Percentiles rank a stretch among this genome's conserved stretches.
Conservation (phyloP, 2,113 vertebrate genomes). For the Brachirus orientalis region DNA sequence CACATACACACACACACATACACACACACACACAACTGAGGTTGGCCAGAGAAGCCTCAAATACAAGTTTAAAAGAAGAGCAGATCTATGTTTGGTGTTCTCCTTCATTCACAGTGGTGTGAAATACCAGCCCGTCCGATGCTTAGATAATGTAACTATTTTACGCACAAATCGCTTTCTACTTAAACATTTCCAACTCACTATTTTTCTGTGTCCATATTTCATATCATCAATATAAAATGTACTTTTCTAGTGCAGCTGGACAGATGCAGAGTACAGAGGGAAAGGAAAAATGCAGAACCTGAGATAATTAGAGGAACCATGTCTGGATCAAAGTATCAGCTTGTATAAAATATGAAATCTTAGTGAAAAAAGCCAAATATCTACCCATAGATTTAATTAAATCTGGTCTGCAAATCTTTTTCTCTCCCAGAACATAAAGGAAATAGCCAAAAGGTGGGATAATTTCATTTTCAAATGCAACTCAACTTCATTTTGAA, state of each 20-base stretch:
- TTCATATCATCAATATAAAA: not conserved
- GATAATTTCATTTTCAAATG: not conserved
- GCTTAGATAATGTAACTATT: constrained; percentile 14
- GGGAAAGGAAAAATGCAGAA: not conserved
- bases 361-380: not conserved
- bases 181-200: not conserved
- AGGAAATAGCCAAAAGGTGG: not conserved
- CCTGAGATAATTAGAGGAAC: not conserved
- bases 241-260: no score
- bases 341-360: not conserved
- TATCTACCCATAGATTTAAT: not conserved
- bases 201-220: not conserved
- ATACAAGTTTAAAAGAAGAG: constrained; percentile 35
- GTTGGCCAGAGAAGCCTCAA: constrained; percentile 30
- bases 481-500: not conserved
- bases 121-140: constrained; percentile 58
- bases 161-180: constrained; percentile 6
- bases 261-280: no score
- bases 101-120: constrained; percentile 43
- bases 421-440: not conserved
- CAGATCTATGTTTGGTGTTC: constrained; percentile 30
- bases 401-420: not conserved
- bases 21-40: constrained; percentile 18
- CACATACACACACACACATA: constrained; percentile 31
- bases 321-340: constrained; percentile 6